Percentiles rank a stretch among this genome's conserved stretches.
phyloP scores from a whole-genome alignment of 2,888 invertebrate species.

The Meteorus cinctellus region DNA sequence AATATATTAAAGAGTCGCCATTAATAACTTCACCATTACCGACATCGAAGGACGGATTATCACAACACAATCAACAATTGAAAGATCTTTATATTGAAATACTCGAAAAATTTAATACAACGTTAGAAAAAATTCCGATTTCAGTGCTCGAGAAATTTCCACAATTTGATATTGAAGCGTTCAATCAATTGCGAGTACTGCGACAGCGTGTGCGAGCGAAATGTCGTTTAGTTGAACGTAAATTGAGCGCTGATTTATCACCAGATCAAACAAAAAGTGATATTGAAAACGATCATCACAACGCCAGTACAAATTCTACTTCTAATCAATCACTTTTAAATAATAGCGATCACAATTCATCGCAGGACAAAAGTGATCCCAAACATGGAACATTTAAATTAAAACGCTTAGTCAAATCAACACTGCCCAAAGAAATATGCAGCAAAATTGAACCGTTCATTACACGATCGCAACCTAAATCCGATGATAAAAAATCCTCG shows the following conservation, averaged over 20 bases:
- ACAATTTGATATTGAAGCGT: conserved; percentile 77
- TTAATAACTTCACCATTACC: conserved; percentile 58
- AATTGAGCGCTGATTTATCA: conserved; percentile 45
- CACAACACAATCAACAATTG: conserved; percentile 60
- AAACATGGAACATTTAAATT: conserved; percentile 58
- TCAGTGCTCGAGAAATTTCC: conserved; percentile 78
- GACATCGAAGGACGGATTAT: conserved; percentile 53
- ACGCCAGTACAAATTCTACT: neutral
- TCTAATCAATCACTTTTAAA: neutral
- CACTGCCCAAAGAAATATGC: conserved; percentile 55
- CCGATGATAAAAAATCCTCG: neutral
- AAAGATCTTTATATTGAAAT: conserved; percentile 77
- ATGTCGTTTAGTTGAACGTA: conserved; percentile 72
- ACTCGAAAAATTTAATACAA: conserved; percentile 78
- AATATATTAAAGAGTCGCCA: conserved; percentile 56
- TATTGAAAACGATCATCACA: conserved; percentile 19
- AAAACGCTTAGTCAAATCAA: conserved; percentile 66
- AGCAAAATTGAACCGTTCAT: conserved; percentile 61
- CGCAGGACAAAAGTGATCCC: conserved; percentile 25
- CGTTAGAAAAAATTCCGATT: conserved; percentile 80
- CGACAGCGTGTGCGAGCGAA: conserved; percentile 78
- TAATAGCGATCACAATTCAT: neutral
- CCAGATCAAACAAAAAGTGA: neutral
- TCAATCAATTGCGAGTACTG: conserved; percentile 76
- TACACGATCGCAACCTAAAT: conserved; percentile 42